Evolutionary conservation across 2,797 vertebrate genomes (phyloP).

Genomic region (Chlorospingus flavigularis): DNA sequence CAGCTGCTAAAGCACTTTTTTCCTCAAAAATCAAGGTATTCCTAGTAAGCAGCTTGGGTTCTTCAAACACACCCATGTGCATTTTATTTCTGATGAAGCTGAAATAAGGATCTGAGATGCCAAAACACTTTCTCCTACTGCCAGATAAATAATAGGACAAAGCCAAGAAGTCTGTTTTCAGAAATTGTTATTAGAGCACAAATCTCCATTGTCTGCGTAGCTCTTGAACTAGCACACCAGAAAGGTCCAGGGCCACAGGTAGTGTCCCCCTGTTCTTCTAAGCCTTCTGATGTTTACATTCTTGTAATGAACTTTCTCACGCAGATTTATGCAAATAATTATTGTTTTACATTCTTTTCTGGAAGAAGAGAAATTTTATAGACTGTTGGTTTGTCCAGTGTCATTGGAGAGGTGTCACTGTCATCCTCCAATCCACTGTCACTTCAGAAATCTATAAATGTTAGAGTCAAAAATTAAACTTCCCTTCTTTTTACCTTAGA

Average conservation of each 20-base stretch:
- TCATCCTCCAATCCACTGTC: too few relatives aligned
- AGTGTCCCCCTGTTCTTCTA: not conserved
- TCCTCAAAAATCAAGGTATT: not conserved
- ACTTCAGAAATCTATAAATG: too few relatives aligned
- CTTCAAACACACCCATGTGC: not conserved
- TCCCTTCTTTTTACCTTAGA: too few relatives aligned
- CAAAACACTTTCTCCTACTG: not conserved
- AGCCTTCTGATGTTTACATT: too few relatives aligned
- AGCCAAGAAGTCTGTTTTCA: not conserved
- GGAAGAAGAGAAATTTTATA: too few relatives aligned
- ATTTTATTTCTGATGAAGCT: not conserved
- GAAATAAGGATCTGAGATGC: not conserved
- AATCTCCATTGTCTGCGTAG: not conserved
- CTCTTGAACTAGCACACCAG: not conserved
- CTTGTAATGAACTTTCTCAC: too few relatives aligned
- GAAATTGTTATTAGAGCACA: not conserved
- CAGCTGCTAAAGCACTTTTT: not conserved
- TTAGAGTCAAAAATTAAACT: too few relatives aligned
- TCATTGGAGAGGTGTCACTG: too few relatives aligned
- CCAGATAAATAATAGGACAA: not conserved
- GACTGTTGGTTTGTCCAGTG: too few relatives aligned
- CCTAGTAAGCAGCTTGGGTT: not conserved
- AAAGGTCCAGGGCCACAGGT: not conserved
- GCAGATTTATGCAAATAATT: too few relatives aligned
- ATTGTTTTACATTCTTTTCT: too few relatives aligned